Percentiles rank a stretch among this genome's conserved stretches.
Conservation (phyloP, 35 echinoderm and acorn worm genomes). For the Ptychodera flava region DNA sequence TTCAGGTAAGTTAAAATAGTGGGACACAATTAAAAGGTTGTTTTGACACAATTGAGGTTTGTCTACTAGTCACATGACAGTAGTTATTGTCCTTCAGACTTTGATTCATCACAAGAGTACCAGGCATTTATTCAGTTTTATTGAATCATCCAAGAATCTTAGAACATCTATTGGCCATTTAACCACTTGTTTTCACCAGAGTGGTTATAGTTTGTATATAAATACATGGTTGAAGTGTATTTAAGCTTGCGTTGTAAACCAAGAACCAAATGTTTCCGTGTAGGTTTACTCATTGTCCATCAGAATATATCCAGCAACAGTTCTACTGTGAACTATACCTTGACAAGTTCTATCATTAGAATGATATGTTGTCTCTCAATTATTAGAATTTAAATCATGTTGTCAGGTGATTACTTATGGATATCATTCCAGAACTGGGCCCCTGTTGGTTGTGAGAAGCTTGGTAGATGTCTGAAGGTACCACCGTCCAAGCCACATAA, state of each 20-base stretch:
- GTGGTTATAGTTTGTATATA: too few species aligned
- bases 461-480: conserved; percentile 72
- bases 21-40: not conserved
- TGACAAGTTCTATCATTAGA: too few species aligned
- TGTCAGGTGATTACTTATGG: too few species aligned
- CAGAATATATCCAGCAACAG: too few species aligned
- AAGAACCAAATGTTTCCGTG: too few species aligned
- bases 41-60: not conserved
- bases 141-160: not conserved
- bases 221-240: too few species aligned
- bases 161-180: not conserved
- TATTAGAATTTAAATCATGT: too few species aligned
- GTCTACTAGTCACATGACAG: not conserved
- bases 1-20: conserved; percentile 46
- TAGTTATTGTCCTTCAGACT: not conserved
- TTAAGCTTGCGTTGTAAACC: too few species aligned
- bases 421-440: conserved; percentile 98
- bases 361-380: too few species aligned
- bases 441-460: conserved; percentile 85
- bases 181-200: too few species aligned
- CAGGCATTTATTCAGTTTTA: not conserved
- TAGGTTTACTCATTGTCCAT: too few species aligned
- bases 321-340: too few species aligned
- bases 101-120: not conserved
- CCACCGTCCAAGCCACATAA: conserved; percentile 73